Evolutionary conservation across 2,888 invertebrate species (phyloP).

Genomic region (Tuta absoluta): DNA sequence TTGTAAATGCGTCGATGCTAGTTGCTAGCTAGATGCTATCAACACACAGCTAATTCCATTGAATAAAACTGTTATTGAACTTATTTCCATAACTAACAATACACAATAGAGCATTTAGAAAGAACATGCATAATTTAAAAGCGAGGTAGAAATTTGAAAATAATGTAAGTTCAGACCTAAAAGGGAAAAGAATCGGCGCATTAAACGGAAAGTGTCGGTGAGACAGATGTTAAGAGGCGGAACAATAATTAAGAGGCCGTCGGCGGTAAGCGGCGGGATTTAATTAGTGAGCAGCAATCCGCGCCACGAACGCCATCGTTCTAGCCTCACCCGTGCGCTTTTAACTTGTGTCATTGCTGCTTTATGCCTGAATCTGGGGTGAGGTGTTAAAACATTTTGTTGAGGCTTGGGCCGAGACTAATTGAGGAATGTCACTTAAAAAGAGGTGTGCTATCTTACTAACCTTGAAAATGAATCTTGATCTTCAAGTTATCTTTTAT

Average conservation of each 20-base stretch:
- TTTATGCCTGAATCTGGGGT: not conserved
- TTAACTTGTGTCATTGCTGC: slow-evolving; percentile 1
- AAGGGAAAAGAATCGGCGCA: slow-evolving; percentile 64
- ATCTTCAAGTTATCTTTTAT: too few relatives aligned
- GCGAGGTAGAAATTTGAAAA: not conserved
- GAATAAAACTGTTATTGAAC: not conserved
- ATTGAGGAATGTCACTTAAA: too few relatives aligned
- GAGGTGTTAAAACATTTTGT: not conserved
- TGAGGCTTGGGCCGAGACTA: too few relatives aligned
- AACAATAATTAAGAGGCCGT: slow-evolving; percentile 80
- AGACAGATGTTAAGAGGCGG: slow-evolving; percentile 79
- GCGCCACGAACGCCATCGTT: slow-evolving; percentile 34
- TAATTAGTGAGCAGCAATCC: slow-evolving; percentile 77
- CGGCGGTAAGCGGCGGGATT: slow-evolving; percentile 76
- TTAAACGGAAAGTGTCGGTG: slow-evolving; percentile 76
- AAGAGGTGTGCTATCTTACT: too few relatives aligned
- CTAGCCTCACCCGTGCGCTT: slow-evolving; percentile 29
- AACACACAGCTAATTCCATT: not conserved
- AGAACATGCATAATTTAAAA: not conserved
- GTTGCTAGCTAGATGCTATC: not conserved
- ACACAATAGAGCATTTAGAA: too few relatives aligned
- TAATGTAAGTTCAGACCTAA: slow-evolving; percentile 28
- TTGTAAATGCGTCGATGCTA: not conserved
- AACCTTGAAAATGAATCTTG: too few relatives aligned
- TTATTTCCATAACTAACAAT: not conserved